Evolutionary conservation across 2,888 invertebrate genomes (phyloP), one percentile per base, ranked within the genome.

Genomic region (Druceiella hillmani): DNA sequence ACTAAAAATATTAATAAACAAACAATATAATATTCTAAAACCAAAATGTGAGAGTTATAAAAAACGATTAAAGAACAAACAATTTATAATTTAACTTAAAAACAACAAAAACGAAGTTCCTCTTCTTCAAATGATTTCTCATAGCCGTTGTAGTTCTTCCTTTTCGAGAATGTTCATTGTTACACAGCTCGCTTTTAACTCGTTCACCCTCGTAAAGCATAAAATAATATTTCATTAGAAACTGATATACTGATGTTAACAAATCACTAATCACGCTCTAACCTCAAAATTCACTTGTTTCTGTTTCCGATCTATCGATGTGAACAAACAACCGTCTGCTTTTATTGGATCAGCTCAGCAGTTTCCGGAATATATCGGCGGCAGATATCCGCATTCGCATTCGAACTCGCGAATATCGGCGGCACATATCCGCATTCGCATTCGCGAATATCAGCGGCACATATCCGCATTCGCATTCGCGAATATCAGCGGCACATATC

Each of bases 141-240:
- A 36, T 29, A 17, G 36, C 29, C 13, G 14, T 36, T 22, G 36
- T 36, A 22, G 36, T 36, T 22, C 36, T 36, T 29, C 29, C 36
- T 36, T 36, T 36, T 7, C 36, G 9, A 11, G 36, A 37, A 17
- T 37, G 32, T 16, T 37, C 26, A 10, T 32, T 31, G 9, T 32
- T 17, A 31, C 37, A 37, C 31, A 37, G 17, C 32, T 32, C 32
- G 17, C 37, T 32, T 32, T 32, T 37, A 31, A 20, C 37, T 25
- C 13, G 24, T 37, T 32, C 37, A 24, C 26, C 36, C 14, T 36
- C 36, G 16, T 25, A 36, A 25, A 26, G 4, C 14, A 15, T 36
- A 17, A 36, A 36, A 29, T 28, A 20, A 36, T 28, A 22, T 26
- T 26, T 26, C 16, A 34, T 25, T 34, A 26, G 25, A 25, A 11